Evolutionary conservation across 2,113 vertebrate species (phyloP).

Genomic region (Illadopsis cleaveri): DNA sequence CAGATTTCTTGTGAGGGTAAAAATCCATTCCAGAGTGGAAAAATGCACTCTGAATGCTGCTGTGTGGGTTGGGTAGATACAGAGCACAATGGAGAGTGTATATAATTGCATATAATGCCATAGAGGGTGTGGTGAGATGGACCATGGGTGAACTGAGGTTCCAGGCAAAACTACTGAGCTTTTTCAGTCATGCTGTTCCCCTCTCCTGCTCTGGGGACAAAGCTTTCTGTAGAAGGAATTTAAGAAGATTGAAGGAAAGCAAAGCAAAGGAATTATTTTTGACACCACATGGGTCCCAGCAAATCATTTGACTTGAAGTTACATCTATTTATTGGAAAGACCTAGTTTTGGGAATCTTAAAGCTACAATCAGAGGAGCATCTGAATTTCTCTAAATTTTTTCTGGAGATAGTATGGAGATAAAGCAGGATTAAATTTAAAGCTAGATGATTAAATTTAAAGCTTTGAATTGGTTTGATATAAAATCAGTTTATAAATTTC

Average conservation of each 20-base stretch:
- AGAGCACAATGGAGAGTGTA: neutral
- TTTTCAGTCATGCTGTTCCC: neutral
- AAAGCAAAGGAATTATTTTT: neutral
- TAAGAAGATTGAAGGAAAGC: neutral
- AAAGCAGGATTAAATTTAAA: neutral
- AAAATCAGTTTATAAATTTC: neutral
- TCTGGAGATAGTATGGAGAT: neutral
- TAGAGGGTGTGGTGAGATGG: neutral
- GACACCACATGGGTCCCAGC: neutral
- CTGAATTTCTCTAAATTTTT: neutral
- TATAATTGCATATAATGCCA: too few species aligned
- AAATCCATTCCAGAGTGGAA: neutral
- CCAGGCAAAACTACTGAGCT: neutral
- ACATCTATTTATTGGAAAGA: neutral
- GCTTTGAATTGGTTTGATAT: neutral
- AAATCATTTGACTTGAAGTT: neutral
- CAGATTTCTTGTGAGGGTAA: neutral
- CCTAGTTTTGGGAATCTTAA: neutral
- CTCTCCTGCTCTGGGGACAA: neutral
- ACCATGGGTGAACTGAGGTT: neutral
- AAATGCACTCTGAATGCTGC: neutral
- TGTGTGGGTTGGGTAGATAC: neutral
- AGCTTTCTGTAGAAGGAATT: neutral
- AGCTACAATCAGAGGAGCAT: neutral
- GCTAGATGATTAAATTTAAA: neutral